Base-by-base conservation (phyloP, 2,797 vertebrate species). In the Enteromius viviparus region DNA sequence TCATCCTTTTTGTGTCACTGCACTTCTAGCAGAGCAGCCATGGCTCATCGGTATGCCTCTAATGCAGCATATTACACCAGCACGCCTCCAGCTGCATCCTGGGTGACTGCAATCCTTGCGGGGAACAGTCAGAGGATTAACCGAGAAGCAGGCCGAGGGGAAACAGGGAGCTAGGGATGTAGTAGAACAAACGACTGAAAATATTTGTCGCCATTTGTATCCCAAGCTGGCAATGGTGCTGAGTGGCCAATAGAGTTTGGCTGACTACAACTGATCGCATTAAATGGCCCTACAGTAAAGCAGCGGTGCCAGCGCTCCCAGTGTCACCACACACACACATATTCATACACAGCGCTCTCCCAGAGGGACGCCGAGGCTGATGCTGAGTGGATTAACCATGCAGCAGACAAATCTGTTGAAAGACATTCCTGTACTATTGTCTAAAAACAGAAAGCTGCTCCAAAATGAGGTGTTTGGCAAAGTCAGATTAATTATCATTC, bases 231-330 rank as follows among this genome's bases (percentile, higher is more conserved):
- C 88, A 92, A 81, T 6, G 79, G 89, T 85, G 81, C 87, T 55
- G 86, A 90, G 84, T 85, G 90, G 86, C 40, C 84, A 88, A 51
- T 19, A 55, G 53, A 79, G 86, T 87, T 80, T 62, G 19, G 78
- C 87, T 80, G 89, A 82, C 82, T 49, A 83, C 87, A 87, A 89
- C 85, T 91, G 87, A 91, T 90, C 85, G 51, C 88, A 91, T 91
- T 92, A 93, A 92, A 92, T 81, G 37, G 74, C 53, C 68, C 84
- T 86, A 87, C 29, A 85, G 86, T 79, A 60, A 77, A 9, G 47
- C 23, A 69, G 45, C 47, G 3, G 80, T 89, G 89, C 88, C 87
- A 87, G 79, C 49, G 60, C 84, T 51, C 37, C 82, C 81, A 55
- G 17, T 37, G 8, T 72, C 87, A 85, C 85, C 71, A 85, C 69